Evolutionary conservation across 1,140 invertebrate species (phyloP), one percentile per base, ranked within the genome.

Genomic region (Oedothorax gibbosus): DNA sequence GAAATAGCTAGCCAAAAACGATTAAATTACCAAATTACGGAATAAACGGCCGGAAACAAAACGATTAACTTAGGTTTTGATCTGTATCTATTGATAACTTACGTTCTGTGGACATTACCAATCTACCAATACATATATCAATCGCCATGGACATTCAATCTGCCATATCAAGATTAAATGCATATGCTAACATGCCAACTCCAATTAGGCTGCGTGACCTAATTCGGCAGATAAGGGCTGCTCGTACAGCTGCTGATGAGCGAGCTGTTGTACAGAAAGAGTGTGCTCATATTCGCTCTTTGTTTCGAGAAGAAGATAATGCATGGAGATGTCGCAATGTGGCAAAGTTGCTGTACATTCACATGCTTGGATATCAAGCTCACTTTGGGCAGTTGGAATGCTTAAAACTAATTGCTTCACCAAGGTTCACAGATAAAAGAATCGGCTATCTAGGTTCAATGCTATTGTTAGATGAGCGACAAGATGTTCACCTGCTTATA

Each of bases 341-440:
- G 88, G 99, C 98, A 57, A 99, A 99, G 91, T 92, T 99, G 56
- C 92, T 99, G 0, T 99, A 99, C 90, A 99, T 99, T 90, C 98
- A 99, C 91, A 99, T 99, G 98, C 92, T 99, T 86, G 99, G 99
- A 54, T 99, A 99, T 92, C 98, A 98, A 81, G 98, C 98, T 76
- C 99, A 99, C 92, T 99, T 99, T 93, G 98, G 98, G 20, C 98
- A 99, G 92, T 91, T 99, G 90, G 98, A 99, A 92, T 99, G 98
- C 91, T 92, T 99, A 85, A 99, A 99, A 90, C 91, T 99, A 87
- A 99, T 99, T 86, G 98, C 98, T 49, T 98, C 97, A 83, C 94
- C 96, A 68, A 93, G 97, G 89, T 99, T 99, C 90, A 99, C 98
- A 66, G 98, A 99, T 91, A 99, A 99, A 91, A 92, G 99, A 56